Evolutionary conservation across 2,888 invertebrate species (phyloP), one percentile per base, ranked within the genome.

Genomic region (Mesodorylaimus sp.): DNA sequence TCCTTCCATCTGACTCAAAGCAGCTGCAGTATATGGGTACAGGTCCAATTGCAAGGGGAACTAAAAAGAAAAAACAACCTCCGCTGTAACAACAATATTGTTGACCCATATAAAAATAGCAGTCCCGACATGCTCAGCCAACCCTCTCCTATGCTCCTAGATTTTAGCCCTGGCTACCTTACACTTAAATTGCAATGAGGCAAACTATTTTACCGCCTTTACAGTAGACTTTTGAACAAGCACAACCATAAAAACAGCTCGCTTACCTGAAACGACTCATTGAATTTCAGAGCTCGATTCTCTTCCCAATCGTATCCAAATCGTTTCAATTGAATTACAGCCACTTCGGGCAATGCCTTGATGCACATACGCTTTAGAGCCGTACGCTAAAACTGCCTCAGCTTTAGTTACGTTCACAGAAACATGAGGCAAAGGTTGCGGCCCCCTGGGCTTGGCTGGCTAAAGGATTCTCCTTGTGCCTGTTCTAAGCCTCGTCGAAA

Each of bases 291-390:
- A 1, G 73, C 67, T 56, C 70, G 59, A 54, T 70, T 69, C 2
- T 70, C 68, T 52, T 73, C 72, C 69, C 72, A 71, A 60, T 74
- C 73, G 59, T 71, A 74, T 48, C 70, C 71, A 59, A 74, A 74
- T 48, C 74, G 62, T 59, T 74, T 74, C 50, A 74, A 61, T 54
- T 74, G 73, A 49, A 74, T 72, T 49, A 70, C 70, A 52, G 74
- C 60, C n/a, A 70, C 64, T 28, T 68, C 67, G 23, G 74, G 73
- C 47, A 73, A 57, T 7, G 65, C 66, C 56, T 72, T 71, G 45
- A 74, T 70, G 55, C 72, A 72, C 56, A 68, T 69, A 50, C 72
- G 61, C 57, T 73, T 73, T 43, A 73, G 64, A 2, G 74, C 68
- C 52, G 69, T 71, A 38, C 72, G 61, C 71, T 72, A 60, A 25